These are phyloP conservation scores for Podarcis muralis DNA, from an alignment of 2,113 vertebrate species.

Conservation along the genomic window DNA sequence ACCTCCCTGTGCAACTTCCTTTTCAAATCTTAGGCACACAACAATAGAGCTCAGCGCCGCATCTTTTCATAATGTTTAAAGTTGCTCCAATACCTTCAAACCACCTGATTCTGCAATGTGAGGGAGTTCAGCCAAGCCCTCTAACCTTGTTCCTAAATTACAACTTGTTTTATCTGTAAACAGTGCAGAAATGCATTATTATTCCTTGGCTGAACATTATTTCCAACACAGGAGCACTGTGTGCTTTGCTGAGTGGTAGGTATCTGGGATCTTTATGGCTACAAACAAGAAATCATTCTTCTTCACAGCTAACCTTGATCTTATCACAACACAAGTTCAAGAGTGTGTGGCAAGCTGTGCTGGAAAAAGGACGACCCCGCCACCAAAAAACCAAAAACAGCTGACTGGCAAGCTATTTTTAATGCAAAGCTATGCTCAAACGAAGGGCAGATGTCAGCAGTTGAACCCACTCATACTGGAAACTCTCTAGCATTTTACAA, in stretches of 20 bases:
- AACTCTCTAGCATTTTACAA: neutral
- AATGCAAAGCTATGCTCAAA: neutral
- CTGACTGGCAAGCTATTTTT: neutral
- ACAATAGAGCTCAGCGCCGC: neutral
- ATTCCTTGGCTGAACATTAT: neutral
- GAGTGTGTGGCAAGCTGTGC: conserved; percentile 28
- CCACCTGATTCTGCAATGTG: neutral
- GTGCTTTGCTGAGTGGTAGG: neutral
- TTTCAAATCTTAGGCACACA: neutral
- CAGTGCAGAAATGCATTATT: neutral
- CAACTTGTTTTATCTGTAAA: conserved; percentile 17
- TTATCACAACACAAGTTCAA: conserved; percentile 25
- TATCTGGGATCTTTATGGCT: neutral
- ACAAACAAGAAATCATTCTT: neutral
- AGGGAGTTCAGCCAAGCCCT: neutral
- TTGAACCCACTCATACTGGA: too few relatives aligned
- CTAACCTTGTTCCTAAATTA: neutral
- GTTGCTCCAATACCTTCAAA: neutral
- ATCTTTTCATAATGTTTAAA: neutral
- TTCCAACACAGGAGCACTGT: neutral
- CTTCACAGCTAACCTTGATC: conserved; percentile 1
- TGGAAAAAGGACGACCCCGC: conserved; percentile 7
- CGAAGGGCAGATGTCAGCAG: neutral
- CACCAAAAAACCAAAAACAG: neutral
- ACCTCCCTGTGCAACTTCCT: neutral